Conservation (phyloP, 2,797 vertebrate genomes). For the Psittacula echo region DNA sequence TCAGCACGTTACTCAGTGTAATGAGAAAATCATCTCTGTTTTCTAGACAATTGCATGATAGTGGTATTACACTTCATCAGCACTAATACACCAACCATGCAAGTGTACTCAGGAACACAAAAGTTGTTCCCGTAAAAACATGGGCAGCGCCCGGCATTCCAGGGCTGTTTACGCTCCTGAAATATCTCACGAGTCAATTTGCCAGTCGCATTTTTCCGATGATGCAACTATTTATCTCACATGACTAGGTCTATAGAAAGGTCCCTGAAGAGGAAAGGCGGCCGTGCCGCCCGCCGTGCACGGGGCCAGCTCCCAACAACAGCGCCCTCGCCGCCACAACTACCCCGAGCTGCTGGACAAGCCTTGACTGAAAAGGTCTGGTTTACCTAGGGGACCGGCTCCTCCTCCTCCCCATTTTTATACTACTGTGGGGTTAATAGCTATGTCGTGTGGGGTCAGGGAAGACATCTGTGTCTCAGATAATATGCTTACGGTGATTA, state of each 20-base stretch:
- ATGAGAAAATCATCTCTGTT: conserved; percentile 62
- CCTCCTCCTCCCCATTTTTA: conserved; percentile 83
- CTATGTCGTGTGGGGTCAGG: conserved; percentile 92
- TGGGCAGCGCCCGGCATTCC: conserved; percentile 5
- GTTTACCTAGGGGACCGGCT: conserved; percentile 77
- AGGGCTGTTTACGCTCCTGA: conserved; percentile 28
- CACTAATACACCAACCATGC: background rate
- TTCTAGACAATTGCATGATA: conserved; percentile 37
- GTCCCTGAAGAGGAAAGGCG: conserved; percentile 61
- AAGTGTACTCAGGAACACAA: background rate
- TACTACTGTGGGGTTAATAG: conserved; percentile 89
- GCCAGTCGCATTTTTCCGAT: conserved; percentile 74
- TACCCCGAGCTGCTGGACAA: conserved; percentile 74
- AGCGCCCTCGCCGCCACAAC: conserved; percentile 54
- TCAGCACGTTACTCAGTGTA: conserved; percentile 37
- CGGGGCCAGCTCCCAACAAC: conserved; percentile 67
- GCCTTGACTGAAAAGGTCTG: conserved; percentile 80
- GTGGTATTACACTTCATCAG: conserved; percentile 18
- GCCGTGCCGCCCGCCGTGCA: background rate
- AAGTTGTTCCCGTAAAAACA: background rate
- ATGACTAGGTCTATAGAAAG: conserved; percentile 82
- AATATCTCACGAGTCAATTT: conserved; percentile 72
- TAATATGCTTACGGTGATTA: conserved; percentile 95
- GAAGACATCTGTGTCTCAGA: conserved; percentile 93
- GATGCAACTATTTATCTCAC: conserved; percentile 85